Evolutionary conservation across 2,888 invertebrate species (phyloP).

Genomic region (Latheticus oryzae): DNA sequence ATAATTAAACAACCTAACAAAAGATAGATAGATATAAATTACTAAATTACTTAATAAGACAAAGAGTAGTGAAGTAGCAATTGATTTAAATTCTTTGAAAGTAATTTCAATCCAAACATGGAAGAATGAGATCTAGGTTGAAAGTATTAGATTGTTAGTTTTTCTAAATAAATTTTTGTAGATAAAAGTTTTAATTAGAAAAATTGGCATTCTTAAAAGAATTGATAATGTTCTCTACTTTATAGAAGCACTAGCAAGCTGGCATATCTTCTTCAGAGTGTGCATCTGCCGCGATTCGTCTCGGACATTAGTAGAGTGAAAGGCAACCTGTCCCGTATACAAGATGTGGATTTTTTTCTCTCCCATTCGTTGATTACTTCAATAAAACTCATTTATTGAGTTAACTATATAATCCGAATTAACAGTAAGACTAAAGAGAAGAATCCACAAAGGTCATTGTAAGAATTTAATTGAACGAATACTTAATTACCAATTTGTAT

Average conservation of each 20-base stretch:
- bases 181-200: too few relatives aligned
- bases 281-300: conserved; percentile 49
- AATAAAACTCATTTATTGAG: conserved; percentile 32
- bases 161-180: too few relatives aligned
- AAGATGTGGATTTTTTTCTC: conserved; percentile 32
- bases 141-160: too few relatives aligned
- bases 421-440: too few relatives aligned
- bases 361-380: conserved; percentile 32
- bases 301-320: conserved; percentile 46
- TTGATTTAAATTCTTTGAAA: too few relatives aligned
- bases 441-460: too few relatives aligned
- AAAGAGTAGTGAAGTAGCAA: too few relatives aligned
- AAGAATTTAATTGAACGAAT: conserved; percentile 18
- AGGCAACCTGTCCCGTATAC: conserved; percentile 38
- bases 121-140: too few relatives aligned
- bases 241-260: conserved; percentile 30
- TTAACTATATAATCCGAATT: conserved; percentile 20
- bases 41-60: too few relatives aligned
- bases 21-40: too few relatives aligned
- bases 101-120: too few relatives aligned
- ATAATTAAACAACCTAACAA: too few relatives aligned
- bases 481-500: conserved; percentile 27
- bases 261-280: conserved; percentile 32
- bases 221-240: conserved; percentile 44
- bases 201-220: conserved; percentile 49